phyloP scores from a whole-genome alignment of 1,140 invertebrate species.

The Proctacanthus coquilletti region DNA sequence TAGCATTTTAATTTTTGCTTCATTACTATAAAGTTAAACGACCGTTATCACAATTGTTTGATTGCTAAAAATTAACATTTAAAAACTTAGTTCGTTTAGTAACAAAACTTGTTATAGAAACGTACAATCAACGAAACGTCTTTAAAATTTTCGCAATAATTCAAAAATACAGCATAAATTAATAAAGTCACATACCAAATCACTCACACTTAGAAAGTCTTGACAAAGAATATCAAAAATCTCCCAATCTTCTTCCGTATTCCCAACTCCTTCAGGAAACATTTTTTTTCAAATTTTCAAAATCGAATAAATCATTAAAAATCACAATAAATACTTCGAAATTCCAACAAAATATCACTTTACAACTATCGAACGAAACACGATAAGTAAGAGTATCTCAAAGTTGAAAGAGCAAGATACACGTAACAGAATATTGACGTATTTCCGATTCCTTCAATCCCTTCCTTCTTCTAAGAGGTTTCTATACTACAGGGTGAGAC shows the following conservation, averaged over 20 bases:
- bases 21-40: too few relatives aligned
- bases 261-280: slow-evolving; percentile 24
- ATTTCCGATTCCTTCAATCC: too few relatives aligned
- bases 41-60: background rate
- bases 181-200: background rate
- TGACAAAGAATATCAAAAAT: slow-evolving; percentile 46
- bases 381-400: too few relatives aligned
- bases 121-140: background rate
- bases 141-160: slow-evolving; percentile 4
- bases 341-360: background rate
- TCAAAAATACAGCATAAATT: slow-evolving; percentile 27
- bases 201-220: slow-evolving; percentile 11
- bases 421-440: too few relatives aligned
- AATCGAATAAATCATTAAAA: background rate
- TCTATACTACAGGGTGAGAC: too few relatives aligned
- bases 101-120: background rate
- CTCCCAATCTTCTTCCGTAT: slow-evolving; percentile 45
- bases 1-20: too few relatives aligned
- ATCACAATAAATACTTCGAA: background rate
- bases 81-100: background rate
- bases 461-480: too few relatives aligned
- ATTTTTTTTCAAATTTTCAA: too few relatives aligned
- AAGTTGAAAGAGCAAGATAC: too few relatives aligned
- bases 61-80: slow-evolving; percentile 8
- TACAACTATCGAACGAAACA: too few relatives aligned